phyloP scores from a whole-genome alignment of 2,888 invertebrate genomes.

The Sphaeridia pumilis region DNA sequence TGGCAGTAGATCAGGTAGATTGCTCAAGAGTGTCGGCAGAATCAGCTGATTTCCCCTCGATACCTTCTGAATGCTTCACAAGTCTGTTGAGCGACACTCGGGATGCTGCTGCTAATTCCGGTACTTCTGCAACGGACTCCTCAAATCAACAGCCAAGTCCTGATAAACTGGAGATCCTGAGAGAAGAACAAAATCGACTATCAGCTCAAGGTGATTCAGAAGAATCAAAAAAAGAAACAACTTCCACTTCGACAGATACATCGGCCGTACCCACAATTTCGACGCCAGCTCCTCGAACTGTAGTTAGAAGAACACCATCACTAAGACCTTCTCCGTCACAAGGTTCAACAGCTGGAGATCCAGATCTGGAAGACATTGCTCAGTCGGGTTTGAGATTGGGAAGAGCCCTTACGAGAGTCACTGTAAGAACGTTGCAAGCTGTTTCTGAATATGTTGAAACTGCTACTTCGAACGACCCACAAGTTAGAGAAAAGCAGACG shows the following conservation, averaged over 20 bases:
- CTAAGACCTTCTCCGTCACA: background rate
- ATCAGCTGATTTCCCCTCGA: constrained; percentile 25
- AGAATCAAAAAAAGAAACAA: background rate
- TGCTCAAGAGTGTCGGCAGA: constrained; percentile 28
- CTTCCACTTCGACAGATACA: too few relatives aligned
- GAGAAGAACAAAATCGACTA: background rate
- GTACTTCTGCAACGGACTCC: too few relatives aligned
- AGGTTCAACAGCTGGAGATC: background rate
- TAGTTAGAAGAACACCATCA: background rate
- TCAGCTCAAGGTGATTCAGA: background rate
- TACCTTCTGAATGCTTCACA: constrained; percentile 28
- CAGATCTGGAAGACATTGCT: constrained; percentile 22
- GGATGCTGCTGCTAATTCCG: background rate
- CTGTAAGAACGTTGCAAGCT: constrained; percentile 27
- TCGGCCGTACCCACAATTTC: background rate
- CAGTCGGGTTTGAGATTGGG: constrained; percentile 25
- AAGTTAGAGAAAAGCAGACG: constrained; percentile 28
- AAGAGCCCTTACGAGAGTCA: constrained; percentile 25
- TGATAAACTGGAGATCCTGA: background rate
- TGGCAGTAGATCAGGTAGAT: constrained; percentile 26
- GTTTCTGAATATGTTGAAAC: constrained; percentile 33
- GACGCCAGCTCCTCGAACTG: background rate
- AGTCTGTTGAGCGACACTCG: constrained; percentile 20
- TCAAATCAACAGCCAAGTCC: background rate
- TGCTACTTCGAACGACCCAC: constrained; percentile 30